A percentile compares a stretch with the other conserved stretches of the same genome.
Evolutionary conservation across 1,140 invertebrate genomes (phyloP).

Genomic region (Formica exsecta): DNA sequence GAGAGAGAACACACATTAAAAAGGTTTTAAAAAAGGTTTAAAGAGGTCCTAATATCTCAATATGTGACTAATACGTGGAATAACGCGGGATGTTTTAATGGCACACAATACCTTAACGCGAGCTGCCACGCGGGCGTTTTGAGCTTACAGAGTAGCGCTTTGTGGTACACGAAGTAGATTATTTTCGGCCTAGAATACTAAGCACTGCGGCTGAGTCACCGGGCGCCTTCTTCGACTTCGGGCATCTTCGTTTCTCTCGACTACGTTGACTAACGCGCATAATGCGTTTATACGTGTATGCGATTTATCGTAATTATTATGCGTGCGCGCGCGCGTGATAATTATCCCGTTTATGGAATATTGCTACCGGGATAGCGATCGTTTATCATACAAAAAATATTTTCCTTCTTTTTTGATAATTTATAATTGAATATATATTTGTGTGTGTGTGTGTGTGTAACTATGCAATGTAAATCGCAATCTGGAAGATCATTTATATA

Average conservation of each 20-base stretch:
- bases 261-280: slow-evolving; percentile 8
- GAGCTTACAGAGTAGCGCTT: slow-evolving; percentile 54
- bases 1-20: no score
- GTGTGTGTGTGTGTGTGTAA: no score
- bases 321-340: background rate
- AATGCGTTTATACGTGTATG: slow-evolving; percentile 6
- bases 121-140: slow-evolving; percentile 27
- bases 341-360: background rate
- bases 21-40: no score
- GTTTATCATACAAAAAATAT: background rate
- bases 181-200: slow-evolving; percentile 76
- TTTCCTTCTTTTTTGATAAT: background rate
- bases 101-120: slow-evolving; percentile 26
- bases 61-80: slow-evolving; percentile 11
- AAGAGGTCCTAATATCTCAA: no score
- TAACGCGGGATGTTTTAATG: slow-evolving; percentile 37
- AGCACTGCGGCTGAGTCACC: slow-evolving; percentile 68
- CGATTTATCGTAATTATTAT: slow-evolving; percentile 15
- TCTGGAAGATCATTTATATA: background rate
- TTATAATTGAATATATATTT: background rate
- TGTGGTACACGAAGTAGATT: slow-evolving; percentile 69
- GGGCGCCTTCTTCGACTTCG: slow-evolving; percentile 35
- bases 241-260: slow-evolving; percentile 30
- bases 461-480: background rate
- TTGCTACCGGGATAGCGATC: background rate